Evolutionary conservation across 2,797 vertebrate genomes (phyloP).

Genomic region (Diglossa cyanea): DNA sequence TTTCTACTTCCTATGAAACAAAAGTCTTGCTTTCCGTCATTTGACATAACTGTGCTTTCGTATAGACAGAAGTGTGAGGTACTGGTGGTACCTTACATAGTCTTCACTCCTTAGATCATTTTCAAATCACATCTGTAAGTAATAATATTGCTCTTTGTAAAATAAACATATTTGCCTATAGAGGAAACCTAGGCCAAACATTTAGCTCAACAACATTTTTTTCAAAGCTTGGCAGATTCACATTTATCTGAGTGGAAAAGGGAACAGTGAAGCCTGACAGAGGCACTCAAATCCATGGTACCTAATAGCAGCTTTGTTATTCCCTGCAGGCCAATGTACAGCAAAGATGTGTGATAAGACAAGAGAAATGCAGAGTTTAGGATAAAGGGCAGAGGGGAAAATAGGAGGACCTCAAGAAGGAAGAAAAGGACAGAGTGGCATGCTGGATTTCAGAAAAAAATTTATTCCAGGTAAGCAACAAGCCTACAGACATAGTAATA

Average conservation of each 20-base stretch:
- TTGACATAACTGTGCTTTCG: neutral
- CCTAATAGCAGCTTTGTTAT: neutral
- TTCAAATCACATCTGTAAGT: neutral
- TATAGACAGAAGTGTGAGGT: neutral
- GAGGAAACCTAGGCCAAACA: neutral
- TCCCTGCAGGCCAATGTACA: neutral
- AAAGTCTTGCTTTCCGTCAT: neutral
- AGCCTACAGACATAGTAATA: neutral
- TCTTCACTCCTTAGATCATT: neutral
- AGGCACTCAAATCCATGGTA: neutral
- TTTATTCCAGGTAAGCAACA: neutral
- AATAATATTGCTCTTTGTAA: neutral
- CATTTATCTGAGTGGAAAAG: neutral
- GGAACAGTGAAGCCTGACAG: neutral
- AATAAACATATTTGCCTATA: neutral
- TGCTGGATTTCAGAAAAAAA: neutral
- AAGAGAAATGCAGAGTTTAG: neutral
- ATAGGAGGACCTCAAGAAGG: neutral
- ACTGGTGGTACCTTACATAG: neutral
- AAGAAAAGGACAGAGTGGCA: neutral
- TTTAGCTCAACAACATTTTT: neutral
- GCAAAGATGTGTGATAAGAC: neutral
- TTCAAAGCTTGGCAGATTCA: neutral
- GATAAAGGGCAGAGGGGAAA: neutral
- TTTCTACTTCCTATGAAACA: neutral